phyloP scores from a whole-genome alignment of 2,113 vertebrate species.

The Lucifuga dentata region DNA sequence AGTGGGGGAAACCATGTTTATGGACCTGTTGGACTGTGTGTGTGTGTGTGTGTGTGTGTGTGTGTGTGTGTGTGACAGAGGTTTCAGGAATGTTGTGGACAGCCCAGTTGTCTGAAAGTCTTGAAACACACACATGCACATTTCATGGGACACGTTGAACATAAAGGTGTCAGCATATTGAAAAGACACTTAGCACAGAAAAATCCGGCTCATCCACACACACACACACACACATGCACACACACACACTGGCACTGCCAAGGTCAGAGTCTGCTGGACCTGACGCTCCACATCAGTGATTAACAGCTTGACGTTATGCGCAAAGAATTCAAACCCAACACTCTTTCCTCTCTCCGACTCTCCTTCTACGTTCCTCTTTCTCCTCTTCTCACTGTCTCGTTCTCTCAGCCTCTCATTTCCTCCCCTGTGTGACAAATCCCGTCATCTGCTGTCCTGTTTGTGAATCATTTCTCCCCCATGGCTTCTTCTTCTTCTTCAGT shows the following conservation, averaged over 20 bases:
- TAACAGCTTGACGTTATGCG: conserved; percentile 82
- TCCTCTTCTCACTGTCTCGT: background rate
- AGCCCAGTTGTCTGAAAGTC: conserved; percentile 28
- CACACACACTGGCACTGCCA: conserved; percentile 55
- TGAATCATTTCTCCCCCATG: too few relatives aligned
- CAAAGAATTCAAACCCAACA: conserved; percentile 76
- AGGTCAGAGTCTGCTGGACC: conserved; percentile 76
- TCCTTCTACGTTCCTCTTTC: conserved; percentile 13
- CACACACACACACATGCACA: conserved; percentile 44
- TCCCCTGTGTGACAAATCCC: conserved; percentile 4
- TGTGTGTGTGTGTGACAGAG: conserved; percentile 9
- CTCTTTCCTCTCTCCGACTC: conserved; percentile 13
- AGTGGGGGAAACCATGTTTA: conserved; percentile 61
- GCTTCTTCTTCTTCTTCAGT: conserved; percentile 26
- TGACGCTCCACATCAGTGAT: conserved; percentile 62
- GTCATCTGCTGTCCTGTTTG: conserved; percentile 4
- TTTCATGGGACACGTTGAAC: conserved; percentile 10
- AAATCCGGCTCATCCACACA: conserved; percentile 9
- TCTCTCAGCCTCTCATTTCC: background rate
- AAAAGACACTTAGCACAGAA: background rate
- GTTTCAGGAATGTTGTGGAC: conserved; percentile 54
- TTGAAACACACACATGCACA: conserved; percentile 49
- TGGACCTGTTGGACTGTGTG: conserved; percentile 56
- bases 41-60: conserved; percentile 20
- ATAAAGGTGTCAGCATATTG: conserved; percentile 9